Percentiles rank a stretch among this genome's conserved stretches.
phyloP scores from a whole-genome alignment of 2,797 vertebrate species.

The Emys orbicularis region DNA sequence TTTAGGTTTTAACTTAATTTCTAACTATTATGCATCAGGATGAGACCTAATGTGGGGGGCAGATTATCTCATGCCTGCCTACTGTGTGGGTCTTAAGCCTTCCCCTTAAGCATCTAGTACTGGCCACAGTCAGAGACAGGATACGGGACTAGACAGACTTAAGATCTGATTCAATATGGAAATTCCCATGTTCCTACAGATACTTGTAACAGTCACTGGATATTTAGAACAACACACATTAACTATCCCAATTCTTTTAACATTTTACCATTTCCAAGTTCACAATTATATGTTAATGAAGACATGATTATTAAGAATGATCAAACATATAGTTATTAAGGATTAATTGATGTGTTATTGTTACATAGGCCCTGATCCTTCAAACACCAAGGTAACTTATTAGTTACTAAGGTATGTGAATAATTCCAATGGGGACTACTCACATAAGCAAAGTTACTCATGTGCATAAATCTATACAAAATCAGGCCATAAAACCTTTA shows the following conservation, averaged over 20 bases:
- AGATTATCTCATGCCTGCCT: too few relatives aligned
- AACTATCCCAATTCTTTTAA: neutral
- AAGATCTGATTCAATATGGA: fast-evolving
- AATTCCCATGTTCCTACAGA: neutral
- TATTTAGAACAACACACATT: neutral
- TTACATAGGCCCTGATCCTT: neutral
- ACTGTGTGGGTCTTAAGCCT: fast-evolving
- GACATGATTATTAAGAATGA: neutral
- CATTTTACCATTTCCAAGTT: neutral
- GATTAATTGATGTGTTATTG: neutral
- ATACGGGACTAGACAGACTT: neutral
- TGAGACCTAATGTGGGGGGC: too few relatives aligned
- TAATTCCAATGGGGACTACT: neutral
- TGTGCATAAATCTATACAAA: neutral
- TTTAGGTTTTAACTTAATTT: neutral
- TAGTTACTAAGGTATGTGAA: neutral
- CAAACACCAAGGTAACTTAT: too few relatives aligned
- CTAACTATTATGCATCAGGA: neutral
- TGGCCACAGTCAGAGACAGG: neutral
- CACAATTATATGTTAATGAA: neutral
- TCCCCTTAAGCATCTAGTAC: neutral
- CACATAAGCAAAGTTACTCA: neutral
- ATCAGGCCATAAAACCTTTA: neutral
- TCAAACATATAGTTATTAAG: neutral
- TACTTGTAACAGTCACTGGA: neutral